These are phyloP conservation scores for Girardia tigrina DNA, from an alignment of 2,888 invertebrate species.

Conservation along the genomic window DNA sequence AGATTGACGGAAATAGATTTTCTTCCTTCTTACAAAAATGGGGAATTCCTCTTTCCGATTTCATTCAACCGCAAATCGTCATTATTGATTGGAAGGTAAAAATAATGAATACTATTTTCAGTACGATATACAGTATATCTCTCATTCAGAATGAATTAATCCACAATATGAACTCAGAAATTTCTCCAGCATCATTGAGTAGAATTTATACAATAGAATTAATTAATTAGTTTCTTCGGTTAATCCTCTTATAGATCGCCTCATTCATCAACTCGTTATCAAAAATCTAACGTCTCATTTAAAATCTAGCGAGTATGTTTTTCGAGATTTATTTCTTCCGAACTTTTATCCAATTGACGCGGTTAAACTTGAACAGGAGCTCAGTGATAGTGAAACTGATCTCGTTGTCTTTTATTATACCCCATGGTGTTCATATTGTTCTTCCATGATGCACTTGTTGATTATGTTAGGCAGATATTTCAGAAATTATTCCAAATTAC, in stretches of 20 bases:
- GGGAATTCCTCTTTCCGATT: background rate
- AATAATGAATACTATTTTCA: background rate
- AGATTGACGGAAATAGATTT: background rate
- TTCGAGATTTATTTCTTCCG: background rate
- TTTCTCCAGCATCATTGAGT: background rate
- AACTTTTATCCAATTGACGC: constrained; percentile 12
- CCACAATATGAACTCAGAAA: constrained; percentile 1
- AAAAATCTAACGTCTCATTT: background rate
- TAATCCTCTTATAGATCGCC: background rate
- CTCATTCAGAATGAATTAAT: background rate
- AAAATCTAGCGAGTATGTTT: background rate
- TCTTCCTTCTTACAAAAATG: background rate
- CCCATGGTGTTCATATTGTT: constrained; percentile 3
- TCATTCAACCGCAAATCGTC: background rate
- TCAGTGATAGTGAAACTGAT: background rate
- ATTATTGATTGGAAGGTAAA: constrained; percentile 9
- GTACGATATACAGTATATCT: background rate
- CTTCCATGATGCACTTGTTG: background rate
- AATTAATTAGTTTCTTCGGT: background rate
- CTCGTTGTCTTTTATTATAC: constrained; percentile 14
- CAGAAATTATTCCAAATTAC: background rate
- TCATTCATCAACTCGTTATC: background rate
- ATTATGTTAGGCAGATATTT: constrained; percentile 4
- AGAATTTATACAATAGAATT: background rate
- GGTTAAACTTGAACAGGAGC: background rate